Evolutionary conservation across 2,888 invertebrate species (phyloP), one percentile per base, ranked within the genome.

Genomic region (Gisinianus flammeolus): DNA sequence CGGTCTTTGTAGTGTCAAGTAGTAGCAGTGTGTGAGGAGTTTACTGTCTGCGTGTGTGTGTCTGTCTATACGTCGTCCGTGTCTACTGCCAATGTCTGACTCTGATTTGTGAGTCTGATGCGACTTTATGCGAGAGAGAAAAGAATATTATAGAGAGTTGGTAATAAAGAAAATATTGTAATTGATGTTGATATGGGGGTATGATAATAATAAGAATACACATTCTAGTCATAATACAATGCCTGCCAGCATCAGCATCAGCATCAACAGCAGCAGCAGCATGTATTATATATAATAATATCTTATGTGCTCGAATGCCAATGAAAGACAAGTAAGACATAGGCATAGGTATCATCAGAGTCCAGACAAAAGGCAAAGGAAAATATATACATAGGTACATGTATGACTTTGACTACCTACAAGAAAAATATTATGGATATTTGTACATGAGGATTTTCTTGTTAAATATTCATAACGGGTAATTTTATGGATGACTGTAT

Each of bases 401-500:
- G 44, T 12, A 44, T 6, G 2, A 12, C 12, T 2, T 44, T 44
- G 19, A 19, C 12, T 44, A 44, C 19, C 19, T 4, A 44, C 19
- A 44, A 4, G 6, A 44, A 19, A 44, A 2, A 12, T 44, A 12
- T 16, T 19, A 44, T 12, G 44, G 35, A 5, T 35, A 8, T 44
- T 44, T 44, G 12, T n/a, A n/a, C n/a, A n/a, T n/a, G n/a, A n/a
- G n/a, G n/a, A n/a, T n/a, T n/a, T 58, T 6, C 58, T 12, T 62
- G 62, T 62, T 62, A 62, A 62, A 62, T 62, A 62, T 62, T 62
- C 62, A 62, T 62, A 62, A 62, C 62, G 26, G 28, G 26, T 62
- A 62, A 62, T 62, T 62, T 62, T 62, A 62, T 62, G 62, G 62
- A 62, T 62, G 62, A 62, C 62, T 0, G 62, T 62, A 26, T 62